Base-by-base conservation (phyloP, 2,888 invertebrate genomes). In the Tricholauxania praeusta region DNA sequence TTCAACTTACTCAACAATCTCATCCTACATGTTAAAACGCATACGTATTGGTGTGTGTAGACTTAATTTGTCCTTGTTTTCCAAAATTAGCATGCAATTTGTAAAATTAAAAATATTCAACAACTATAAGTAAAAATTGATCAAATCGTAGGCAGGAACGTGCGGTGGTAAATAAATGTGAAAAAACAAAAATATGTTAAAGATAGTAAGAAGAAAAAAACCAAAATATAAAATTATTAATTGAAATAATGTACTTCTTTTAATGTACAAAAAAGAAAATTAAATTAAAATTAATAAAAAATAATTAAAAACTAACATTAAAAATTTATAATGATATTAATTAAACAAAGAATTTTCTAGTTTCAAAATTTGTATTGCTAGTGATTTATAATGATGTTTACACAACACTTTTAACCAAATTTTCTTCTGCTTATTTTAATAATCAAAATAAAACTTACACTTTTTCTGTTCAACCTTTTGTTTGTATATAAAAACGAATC, bases 101-200 rank as follows among this genome's bases (percentile, higher is more conserved):
- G 8, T 65, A 69, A 59, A 15, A 59, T 55, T 67, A 67, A 22
- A 59, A 69, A 19, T 19, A 52, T 57, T 55, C 69, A 69, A 32
- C n/a, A 68, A 64, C 69, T 28, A 64, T 73, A 75, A 74, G 78
- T 84, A 80, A 81, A 82, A 82, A 82, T 82, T 82, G 83, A 84
- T 83, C 82, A 85, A 86, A 86, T 82, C 85, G 83, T 86, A 86
- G 87, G 86, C 86, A 87, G 86, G 87, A 85, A 86, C 86, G 86
- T 86, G 86, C 86, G 87, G 86, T 84, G 86, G 83, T 79, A 79
- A 76, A 76, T 73, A 75, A 75, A 75, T 77, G 73, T 67, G 75
- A 83, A 81, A 81, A 75, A 75, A 75, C 69, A 53, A 69, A 28
- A 75, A 64, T 64, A 60, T 60, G 48, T 59, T 69, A 69, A 71